Conservation (phyloP, 2,888 invertebrate genomes). For the Tiphia femorata region DNA sequence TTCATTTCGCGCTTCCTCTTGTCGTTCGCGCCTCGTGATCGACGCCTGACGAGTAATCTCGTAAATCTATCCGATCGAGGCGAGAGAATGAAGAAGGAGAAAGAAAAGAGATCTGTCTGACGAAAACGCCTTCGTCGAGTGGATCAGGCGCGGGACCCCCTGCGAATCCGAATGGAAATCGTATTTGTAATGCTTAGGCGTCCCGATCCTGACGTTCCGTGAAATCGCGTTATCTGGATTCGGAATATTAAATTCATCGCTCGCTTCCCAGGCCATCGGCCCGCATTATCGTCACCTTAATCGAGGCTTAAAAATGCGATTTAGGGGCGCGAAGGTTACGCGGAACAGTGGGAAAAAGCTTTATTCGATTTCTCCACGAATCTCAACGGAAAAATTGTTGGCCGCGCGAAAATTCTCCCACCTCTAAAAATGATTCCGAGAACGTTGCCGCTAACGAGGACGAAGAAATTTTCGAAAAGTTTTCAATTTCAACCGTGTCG, state of each 20-base stretch:
- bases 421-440: no score
- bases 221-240: constrained; percentile 63
- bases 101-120: constrained; percentile 30
- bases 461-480: no score
- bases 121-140: constrained; percentile 41
- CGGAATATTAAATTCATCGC: constrained; percentile 63
- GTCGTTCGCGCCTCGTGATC: not conserved
- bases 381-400: no score
- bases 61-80: constrained; percentile 4
- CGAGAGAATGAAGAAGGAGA: not conserved
- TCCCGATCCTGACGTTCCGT: constrained; percentile 55
- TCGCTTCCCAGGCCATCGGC: constrained; percentile 31
- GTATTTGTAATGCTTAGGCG: constrained; percentile 59
- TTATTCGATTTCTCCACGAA: no score
- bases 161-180: constrained; percentile 45
- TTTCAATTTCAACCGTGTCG: no score
- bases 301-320: constrained; percentile 41
- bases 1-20: not conserved
- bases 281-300: constrained; percentile 38
- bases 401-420: no score
- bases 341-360: no score
- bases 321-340: constrained; percentile 8
- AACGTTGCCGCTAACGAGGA: no score
- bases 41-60: constrained; percentile 1
- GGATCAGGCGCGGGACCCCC: not conserved